Evolutionary conservation across 2,113 vertebrate genomes (phyloP), one percentile per base, ranked within the genome.

Genomic region (Esox niger): DNA sequence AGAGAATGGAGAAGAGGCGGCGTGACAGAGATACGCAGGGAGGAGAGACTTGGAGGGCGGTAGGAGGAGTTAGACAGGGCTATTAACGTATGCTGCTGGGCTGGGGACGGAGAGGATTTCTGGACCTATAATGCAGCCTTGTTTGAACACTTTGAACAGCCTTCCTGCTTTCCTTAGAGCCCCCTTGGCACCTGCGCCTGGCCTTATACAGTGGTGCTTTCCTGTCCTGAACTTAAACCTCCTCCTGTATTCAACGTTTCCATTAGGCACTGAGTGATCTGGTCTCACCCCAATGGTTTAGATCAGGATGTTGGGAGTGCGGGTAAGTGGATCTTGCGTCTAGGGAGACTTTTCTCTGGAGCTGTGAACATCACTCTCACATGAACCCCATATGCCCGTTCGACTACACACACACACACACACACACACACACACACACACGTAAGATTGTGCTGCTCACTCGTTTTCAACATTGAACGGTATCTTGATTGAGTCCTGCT

Each of bases 171-270:
- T 2, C 0, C 57, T 52, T 71, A 27, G 71, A 74, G 72, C 68
- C 20, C 62, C 35, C 61, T 64, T 65, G 75, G 66, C 75, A 73
- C 67, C 74, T 77, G 65, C 73, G 71, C 68, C 74, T 58, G 71
- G 80, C 72, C 79, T 82, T 78, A 82, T 79, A 71, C 75, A 70
- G 68, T 77, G 85, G 82, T 86, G 84, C 86, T 88, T 69, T 27
- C 72, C 68, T 67, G 52, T 56, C 57, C 64, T 58, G 68, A 79
- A 75, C 64, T 72, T 73, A n/a, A 15, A 43, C 35, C 43, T 52
- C 47, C 27, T 63, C 17, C 3, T 65, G 15, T 29, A 38, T 15
- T 61, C 56, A 59, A 76, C 11, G 27, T 54, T 54, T 8, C 20
- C 9, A 23, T 6, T 56, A 56, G 62, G 29, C 31, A 52, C 66